Evolutionary conservation across 2,113 vertebrate species (phyloP), one percentile per base, ranked within the genome.

Genomic region (Thunnus maccoyii): DNA sequence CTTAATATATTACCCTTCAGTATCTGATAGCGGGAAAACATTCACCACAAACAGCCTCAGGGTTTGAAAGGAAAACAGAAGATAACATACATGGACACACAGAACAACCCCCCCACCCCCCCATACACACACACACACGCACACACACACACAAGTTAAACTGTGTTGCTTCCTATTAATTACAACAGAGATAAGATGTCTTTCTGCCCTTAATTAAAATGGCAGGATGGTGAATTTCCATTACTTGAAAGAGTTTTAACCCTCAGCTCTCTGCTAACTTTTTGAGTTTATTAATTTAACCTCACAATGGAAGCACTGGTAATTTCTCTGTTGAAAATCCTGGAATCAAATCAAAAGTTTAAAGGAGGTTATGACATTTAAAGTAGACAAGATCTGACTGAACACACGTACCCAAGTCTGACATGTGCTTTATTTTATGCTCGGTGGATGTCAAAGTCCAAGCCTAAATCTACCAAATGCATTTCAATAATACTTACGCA

Each of bases 191-290:
- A 84, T 84, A 63, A 84, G 71, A 76, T 62, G 76, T 48, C 62
- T 62, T 57, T 46, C 52, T 88, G 78, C 58, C 61, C 52, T 82
- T 84, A 80, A 88, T 90, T 82, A 87, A 80, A 82, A 78, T 73
- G 72, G 18, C 60, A 84, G 20, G 41, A 80, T 52, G 78, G 72
- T 81, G 65, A 85, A 76, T 69, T 62, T 77, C n/a, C 77, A 77
- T 77, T 18, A 60, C 75, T 76, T 30, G 6, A 76, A 32, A 4
- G 16, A 71, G 41, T 61, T 75, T 68, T 22, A 76, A 72, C 65
- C 70, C 74, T 68, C 44, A 30, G 62, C n/a, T 70, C 25, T 67
- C 15, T 25, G 22, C 55, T 63, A 30, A 62, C 61, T 72, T 74
- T 84, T 54, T 55, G 61, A 88, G 66, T 68, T 60, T 82, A 86